Percentiles rank a stretch among this genome's conserved stretches.
Conservation (phyloP, 2,888 invertebrate genomes). For the Argyresthia albistria region DNA sequence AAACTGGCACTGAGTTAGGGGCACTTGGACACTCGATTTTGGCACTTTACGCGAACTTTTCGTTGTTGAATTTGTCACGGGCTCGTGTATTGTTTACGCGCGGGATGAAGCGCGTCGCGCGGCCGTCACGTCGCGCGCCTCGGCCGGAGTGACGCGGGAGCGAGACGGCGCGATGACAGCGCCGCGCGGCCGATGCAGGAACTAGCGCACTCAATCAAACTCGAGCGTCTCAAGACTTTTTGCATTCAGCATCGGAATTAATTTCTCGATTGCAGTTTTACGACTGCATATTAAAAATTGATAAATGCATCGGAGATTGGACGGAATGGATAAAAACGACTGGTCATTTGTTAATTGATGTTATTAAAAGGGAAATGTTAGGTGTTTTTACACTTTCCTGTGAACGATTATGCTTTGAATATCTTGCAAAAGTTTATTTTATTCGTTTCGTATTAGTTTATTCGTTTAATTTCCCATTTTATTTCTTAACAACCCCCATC, state of each 20-base stretch:
- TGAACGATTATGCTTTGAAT: neutral
- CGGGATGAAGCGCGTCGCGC: constrained; percentile 24
- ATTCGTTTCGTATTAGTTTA: too few species aligned
- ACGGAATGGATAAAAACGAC: neutral
- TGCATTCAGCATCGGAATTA: constrained; percentile 8
- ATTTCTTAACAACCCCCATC: too few species aligned
- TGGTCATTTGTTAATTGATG: neutral
- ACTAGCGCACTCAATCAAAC: constrained; percentile 48
- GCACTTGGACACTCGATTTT: constrained; percentile 31
- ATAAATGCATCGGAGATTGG: constrained; percentile 4
- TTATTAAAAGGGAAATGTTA: neutral
- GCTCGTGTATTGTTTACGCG: constrained; percentile 27
- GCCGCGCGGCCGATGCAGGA: constrained; percentile 26
- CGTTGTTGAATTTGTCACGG: constrained; percentile 2
- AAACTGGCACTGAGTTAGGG: constrained; percentile 31
- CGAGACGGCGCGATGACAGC: constrained; percentile 31
- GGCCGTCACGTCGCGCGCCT: constrained; percentile 51
- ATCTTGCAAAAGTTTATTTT: too few species aligned
- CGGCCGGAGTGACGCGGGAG: constrained; percentile 63
- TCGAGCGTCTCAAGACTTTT: constrained; percentile 14
- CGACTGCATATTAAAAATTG: constrained; percentile 7
- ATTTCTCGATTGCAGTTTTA: constrained; percentile 7
- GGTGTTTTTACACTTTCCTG: neutral
- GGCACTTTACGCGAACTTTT: constrained; percentile 39
- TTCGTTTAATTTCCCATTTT: too few species aligned